Percentiles rank a stretch among this genome's conserved stretches.
phyloP scores from a whole-genome alignment of 2,888 invertebrate genomes.

The Sarcophaga rosellei region DNA sequence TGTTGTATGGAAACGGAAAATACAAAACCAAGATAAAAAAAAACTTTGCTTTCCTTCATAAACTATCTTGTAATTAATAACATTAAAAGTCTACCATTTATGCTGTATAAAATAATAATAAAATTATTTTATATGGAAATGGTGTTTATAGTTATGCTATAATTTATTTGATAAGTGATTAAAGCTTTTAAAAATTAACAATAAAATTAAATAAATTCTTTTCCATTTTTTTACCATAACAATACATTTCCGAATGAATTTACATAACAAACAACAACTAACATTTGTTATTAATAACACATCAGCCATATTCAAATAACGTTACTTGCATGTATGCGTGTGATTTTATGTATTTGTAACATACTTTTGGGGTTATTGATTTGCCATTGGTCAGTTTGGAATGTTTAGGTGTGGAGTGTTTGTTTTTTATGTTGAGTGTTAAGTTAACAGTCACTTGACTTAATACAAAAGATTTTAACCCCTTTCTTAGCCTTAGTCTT shows the following conservation, averaged over 20 bases:
- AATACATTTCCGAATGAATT: not conserved
- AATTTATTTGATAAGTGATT: not conserved
- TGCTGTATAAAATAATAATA: not conserved
- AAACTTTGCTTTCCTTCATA: not conserved
- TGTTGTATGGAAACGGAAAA: too few species aligned
- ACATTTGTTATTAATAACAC: too few species aligned
- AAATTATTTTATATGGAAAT: not conserved
- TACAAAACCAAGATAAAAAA: not conserved
- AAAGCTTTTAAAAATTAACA: not conserved
- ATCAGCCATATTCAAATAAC: too few species aligned
- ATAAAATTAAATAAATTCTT: too few species aligned
- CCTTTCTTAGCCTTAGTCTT: not conserved
- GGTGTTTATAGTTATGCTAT: not conserved
- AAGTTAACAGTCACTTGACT: constrained; percentile 9
- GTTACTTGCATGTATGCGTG: too few species aligned
- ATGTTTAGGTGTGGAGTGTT: too few species aligned
- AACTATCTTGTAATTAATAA: not conserved
- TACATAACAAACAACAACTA: too few species aligned
- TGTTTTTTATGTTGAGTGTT: not conserved
- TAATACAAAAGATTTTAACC: constrained; percentile 23
- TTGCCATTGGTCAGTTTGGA: too few species aligned
- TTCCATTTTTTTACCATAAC: not conserved
- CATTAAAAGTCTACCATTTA: not conserved
- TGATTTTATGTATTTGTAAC: too few species aligned
- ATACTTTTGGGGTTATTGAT: too few species aligned